Evolutionary conservation across 2,888 invertebrate genomes (phyloP).

Genomic region (Charanyca ferruginea): DNA sequence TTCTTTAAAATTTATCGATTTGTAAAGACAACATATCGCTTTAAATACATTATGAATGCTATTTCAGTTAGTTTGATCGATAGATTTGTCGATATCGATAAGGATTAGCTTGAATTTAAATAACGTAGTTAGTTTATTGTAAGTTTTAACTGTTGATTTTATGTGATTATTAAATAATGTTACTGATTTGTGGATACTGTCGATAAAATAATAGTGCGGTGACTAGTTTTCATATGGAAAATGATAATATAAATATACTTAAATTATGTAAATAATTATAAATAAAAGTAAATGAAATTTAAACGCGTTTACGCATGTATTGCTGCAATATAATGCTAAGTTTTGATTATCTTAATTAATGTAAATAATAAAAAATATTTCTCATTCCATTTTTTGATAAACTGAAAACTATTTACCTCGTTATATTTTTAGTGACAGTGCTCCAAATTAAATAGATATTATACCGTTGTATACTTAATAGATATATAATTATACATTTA

Average conservation of each 20-base stretch:
- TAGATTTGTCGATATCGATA: constrained; percentile 36
- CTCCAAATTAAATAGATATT: constrained; percentile 48
- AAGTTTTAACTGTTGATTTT: constrained; percentile 63
- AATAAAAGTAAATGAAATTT: neutral
- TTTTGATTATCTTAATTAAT: neutral
- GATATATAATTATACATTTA: constrained; percentile 47
- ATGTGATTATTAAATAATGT: constrained; percentile 58
- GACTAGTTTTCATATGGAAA: neutral
- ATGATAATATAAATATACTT: neutral
- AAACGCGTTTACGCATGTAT: constrained; percentile 18
- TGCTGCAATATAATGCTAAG: neutral
- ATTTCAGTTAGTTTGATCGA: neutral
- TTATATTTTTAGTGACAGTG: constrained; percentile 40
- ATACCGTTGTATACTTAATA: constrained; percentile 63
- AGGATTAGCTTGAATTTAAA: constrained; percentile 42
- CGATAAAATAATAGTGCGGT: constrained; percentile 13
- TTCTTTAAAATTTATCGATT: constrained; percentile 9
- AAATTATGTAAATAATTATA: neutral
- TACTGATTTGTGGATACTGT: constrained; percentile 44
- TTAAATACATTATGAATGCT: constrained; percentile 13
- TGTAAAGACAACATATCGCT: constrained; percentile 34
- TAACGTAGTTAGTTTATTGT: constrained; percentile 42
- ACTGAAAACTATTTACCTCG: neutral
- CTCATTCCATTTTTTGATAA: neutral
- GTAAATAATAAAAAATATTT: neutral